phyloP scores from a whole-genome alignment of 2,888 invertebrate species.

The Beris chalybata region DNA sequence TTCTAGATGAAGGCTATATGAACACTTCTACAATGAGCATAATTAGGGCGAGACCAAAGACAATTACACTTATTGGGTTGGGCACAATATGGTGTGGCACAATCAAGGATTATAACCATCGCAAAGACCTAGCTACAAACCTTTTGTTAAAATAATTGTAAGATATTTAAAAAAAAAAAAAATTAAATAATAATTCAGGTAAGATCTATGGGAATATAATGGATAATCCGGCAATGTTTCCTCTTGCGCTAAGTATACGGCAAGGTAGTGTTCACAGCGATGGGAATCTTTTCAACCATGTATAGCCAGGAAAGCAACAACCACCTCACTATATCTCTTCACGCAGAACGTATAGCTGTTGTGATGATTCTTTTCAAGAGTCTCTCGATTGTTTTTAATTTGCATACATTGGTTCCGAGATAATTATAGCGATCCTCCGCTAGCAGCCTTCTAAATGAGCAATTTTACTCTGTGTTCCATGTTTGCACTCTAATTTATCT shows the following conservation, averaged over 20 bases:
- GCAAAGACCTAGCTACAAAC: no score
- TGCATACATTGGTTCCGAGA: slow-evolving; percentile 27
- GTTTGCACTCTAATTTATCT: slow-evolving; percentile 33
- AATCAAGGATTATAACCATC: no score
- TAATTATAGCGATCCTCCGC: slow-evolving; percentile 24
- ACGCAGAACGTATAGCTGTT: slow-evolving; percentile 1
- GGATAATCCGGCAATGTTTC: not conserved
- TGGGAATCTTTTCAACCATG: slow-evolving; percentile 3
- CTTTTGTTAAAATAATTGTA: slow-evolving; percentile 1
- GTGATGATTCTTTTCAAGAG: slow-evolving; percentile 18
- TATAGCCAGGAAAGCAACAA: not conserved
- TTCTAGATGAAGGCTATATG: no score
- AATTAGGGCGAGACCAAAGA: no score
- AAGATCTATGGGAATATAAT: slow-evolving; percentile 8
- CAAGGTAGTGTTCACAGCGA: not conserved
- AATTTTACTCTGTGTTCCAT: slow-evolving; percentile 16
- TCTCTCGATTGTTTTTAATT: slow-evolving; percentile 30
- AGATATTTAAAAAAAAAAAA: not conserved
- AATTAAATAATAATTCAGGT: not conserved
- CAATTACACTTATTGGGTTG: no score
- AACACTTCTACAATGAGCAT: no score
- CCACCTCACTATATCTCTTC: slow-evolving; percentile 1
- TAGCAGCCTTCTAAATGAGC: slow-evolving; percentile 31
- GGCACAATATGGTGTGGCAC: no score
- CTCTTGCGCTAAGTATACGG: not conserved